Percentiles rank a stretch among this genome's conserved stretches.
phyloP scores from a whole-genome alignment of 2,888 invertebrate genomes.

The Xestia xanthographa region DNA sequence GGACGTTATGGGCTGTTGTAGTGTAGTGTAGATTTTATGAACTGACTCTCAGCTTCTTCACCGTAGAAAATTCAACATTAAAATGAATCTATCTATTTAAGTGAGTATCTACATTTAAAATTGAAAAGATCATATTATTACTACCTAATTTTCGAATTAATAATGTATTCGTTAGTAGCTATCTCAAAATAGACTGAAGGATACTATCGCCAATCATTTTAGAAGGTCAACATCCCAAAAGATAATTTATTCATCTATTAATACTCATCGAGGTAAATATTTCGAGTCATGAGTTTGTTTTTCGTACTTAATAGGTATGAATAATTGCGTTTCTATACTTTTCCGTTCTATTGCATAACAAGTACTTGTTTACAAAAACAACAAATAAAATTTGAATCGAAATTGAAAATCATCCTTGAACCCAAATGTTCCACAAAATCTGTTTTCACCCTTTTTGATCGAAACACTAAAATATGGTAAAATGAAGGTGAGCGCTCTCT shows the following conservation, averaged over 20 bases:
- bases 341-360: background rate
- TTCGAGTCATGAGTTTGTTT: background rate
- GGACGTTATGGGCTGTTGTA: too few species aligned
- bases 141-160: background rate
- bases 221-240: background rate
- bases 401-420: constrained; percentile 26
- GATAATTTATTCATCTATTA: constrained; percentile 12
- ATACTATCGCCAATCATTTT: background rate
- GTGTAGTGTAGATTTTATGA: too few species aligned
- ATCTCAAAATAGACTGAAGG: constrained; percentile 7
- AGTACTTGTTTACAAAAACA: background rate
- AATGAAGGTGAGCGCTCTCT: constrained; percentile 56
- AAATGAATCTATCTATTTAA: background rate
- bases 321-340: background rate
- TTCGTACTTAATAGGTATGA: background rate
- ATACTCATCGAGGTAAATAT: background rate
- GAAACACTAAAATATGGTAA: constrained; percentile 51
- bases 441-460: constrained; percentile 39
- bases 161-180: background rate
- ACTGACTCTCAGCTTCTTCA: too few species aligned
- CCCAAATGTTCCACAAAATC: constrained; percentile 33
- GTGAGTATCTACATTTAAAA: background rate
- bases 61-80: background rate
- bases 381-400: background rate
- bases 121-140: background rate